Conservation (phyloP, 1,140 invertebrate genomes). For the Lysiphlebus fabarum region DNA sequence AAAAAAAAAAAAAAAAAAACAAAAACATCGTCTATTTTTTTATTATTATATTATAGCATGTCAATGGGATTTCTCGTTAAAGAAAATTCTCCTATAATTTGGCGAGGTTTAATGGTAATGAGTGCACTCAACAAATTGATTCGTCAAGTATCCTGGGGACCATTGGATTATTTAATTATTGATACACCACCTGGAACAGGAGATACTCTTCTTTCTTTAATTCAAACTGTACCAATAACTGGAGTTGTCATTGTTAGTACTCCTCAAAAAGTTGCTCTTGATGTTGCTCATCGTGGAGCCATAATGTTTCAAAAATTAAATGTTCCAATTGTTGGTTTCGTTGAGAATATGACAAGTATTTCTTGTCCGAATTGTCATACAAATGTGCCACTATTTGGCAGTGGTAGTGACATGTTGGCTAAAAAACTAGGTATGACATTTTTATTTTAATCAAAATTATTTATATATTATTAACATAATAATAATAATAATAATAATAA, state of each 20-base stretch:
- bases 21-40: neutral
- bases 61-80: constrained; percentile 88
- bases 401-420: constrained; percentile 56
- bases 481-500: constrained; percentile 6
- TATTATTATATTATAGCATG: constrained; percentile 59
- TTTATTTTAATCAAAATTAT: neutral
- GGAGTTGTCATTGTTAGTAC: constrained; percentile 83
- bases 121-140: constrained; percentile 82
- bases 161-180: constrained; percentile 77
- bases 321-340: constrained; percentile 76
- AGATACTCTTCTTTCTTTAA: constrained; percentile 82
- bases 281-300: constrained; percentile 76
- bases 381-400: constrained; percentile 63
- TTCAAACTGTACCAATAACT: constrained; percentile 81
- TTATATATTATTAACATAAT: neutral
- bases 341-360: constrained; percentile 81
- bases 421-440: constrained; percentile 51
- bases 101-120: constrained; percentile 94
- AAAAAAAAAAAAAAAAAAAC: constrained; percentile 31
- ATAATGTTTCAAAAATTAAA: constrained; percentile 78
- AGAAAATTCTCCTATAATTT: constrained; percentile 75
- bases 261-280: constrained; percentile 76
- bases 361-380: constrained; percentile 70
- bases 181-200: constrained; percentile 92
- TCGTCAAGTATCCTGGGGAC: constrained; percentile 76